phyloP scores from a whole-genome alignment of 2,888 invertebrate species.

The Drosophila multiciliata region DNA sequence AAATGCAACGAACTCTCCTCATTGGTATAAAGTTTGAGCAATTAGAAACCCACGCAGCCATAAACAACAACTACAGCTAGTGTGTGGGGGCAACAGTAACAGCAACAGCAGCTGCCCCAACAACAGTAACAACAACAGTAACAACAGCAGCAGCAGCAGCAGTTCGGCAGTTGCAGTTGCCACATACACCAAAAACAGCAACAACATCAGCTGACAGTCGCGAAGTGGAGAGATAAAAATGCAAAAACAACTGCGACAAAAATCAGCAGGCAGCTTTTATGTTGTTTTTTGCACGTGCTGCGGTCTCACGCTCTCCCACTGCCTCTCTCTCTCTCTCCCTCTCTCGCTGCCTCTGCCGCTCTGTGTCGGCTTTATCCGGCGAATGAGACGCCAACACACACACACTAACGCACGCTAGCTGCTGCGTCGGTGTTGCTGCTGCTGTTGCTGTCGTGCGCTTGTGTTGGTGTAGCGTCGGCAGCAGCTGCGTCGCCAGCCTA shows the following conservation, averaged over 20 bases:
- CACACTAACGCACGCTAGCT: constrained; percentile 31
- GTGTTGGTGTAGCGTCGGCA: constrained; percentile 43
- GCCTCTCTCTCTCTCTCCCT: constrained; percentile 31
- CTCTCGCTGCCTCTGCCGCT: constrained; percentile 25
- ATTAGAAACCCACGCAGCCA: constrained; percentile 84
- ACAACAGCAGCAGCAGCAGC: constrained; percentile 10
- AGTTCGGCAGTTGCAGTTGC: constrained; percentile 44
- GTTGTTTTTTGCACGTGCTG: constrained; percentile 81
- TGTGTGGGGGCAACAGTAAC: constrained; percentile 50
- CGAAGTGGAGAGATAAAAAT: constrained; percentile 52
- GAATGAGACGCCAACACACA: constrained; percentile 74
- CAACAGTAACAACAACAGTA: constrained; percentile 9
- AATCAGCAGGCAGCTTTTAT: constrained; percentile 58
- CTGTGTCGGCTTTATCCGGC: constrained; percentile 69
- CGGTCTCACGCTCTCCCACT: constrained; percentile 42
- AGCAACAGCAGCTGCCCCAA: constrained; percentile 38
- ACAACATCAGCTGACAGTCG: constrained; percentile 52
- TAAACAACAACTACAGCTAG: constrained; percentile 73
- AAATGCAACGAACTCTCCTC: constrained; percentile 80
- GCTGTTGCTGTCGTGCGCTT: constrained; percentile 7
- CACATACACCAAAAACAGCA: constrained; percentile 39
- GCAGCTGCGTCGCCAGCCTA: constrained; percentile 51
- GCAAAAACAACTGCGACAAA: constrained; percentile 52
- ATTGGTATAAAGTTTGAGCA: constrained; percentile 81
- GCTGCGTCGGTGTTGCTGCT: constrained; percentile 47